phyloP scores from a whole-genome alignment of 2,888 invertebrate genomes.

The Diogma glabrata region DNA sequence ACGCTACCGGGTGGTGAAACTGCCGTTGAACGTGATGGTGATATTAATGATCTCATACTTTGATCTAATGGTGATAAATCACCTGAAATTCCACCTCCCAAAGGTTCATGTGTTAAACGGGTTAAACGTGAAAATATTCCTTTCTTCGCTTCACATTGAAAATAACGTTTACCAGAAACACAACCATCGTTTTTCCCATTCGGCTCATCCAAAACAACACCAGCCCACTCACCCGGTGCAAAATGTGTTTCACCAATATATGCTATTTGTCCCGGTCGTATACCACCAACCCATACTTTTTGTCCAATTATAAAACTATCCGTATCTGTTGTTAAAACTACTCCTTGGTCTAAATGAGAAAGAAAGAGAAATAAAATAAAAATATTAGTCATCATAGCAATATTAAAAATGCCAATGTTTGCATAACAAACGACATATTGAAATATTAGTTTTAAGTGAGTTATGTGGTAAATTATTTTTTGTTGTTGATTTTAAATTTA shows the following conservation, averaged over 20 bases:
- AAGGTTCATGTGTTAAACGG: conserved; percentile 63
- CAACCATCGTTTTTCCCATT: conserved; percentile 96
- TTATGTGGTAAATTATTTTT: conserved; percentile 1
- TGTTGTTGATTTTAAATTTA: not conserved
- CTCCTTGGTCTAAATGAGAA: conserved; percentile 52
- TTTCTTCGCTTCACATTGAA: conserved; percentile 82
- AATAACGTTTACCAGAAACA: conserved; percentile 83
- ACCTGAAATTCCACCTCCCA: conserved; percentile 44
- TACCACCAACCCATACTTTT: conserved; percentile 85
- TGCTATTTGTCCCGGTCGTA: conserved; percentile 83
- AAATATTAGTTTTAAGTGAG: too few relatives aligned
- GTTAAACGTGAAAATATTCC: conserved; percentile 91
- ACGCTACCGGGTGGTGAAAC: conserved; percentile 34
- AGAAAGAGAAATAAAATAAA: conserved; percentile 23
- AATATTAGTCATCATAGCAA: not conserved
- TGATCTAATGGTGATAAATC: conserved; percentile 22
- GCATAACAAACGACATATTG: too few relatives aligned
- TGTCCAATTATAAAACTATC: conserved; percentile 95
- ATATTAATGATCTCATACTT: conserved; percentile 25
- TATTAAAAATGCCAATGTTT: too few relatives aligned
- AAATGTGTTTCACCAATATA: conserved; percentile 94
- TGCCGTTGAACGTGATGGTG: conserved; percentile 33
- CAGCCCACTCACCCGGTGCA: conserved; percentile 97
- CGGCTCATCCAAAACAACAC: conserved; percentile 89
- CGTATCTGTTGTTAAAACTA: conserved; percentile 79